Evolutionary conservation across 2,797 vertebrate species (phyloP), one percentile per base, ranked within the genome.

Genomic region (Tokudaia muenninki): DNA sequence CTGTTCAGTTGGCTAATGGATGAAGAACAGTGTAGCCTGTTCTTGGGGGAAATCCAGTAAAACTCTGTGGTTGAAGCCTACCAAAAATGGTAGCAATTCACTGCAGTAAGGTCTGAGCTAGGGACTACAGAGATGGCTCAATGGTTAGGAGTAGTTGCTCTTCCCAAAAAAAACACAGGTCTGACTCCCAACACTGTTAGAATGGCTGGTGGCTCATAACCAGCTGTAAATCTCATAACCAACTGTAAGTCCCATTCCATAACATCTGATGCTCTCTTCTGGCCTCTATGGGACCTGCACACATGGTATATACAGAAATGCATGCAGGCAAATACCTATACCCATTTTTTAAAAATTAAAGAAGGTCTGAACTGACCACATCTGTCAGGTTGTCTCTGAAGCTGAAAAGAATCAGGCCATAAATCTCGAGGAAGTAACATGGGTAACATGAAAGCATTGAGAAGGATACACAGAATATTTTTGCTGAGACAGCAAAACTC

Each of bases 1-100:
- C 0, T 5, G 63, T 87, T 95, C 96, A 92, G 95, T 88, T 88
- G 84, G 72, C 77, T 96, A 88, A 74, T 82, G 90, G 87, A 97
- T 94, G 92, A 96, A 80, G 61, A 44, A 2, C 0, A 88, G 47
- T 16, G 34, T 47, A 93, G 90, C 59, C 65, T 94, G 34, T 70
- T 95, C 72, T 88, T 72, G 9, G 83, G 50, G 29, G 65, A 96
- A 47, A 96, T 61, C 63, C 72, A 96, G 82, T 90, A 92, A 75
- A 59, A 67, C 61, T 75, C 44, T 86, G 72, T 86, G 72, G 92
- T 88, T 94, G 90, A 94, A 94, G 74, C n/a, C 65, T 91, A 95
- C 80, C 83, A 93, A 92, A 95, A 83, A 87, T 59, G 61, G 65
- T 96, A 41, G 92, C 91, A 86, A 34, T 13, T 87, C 5, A 0